A percentile compares a stretch with the other conserved stretches of the same genome.
Evolutionary conservation across 2,113 vertebrate genomes (phyloP).

Genomic region (Malurus alboscapulatus): DNA sequence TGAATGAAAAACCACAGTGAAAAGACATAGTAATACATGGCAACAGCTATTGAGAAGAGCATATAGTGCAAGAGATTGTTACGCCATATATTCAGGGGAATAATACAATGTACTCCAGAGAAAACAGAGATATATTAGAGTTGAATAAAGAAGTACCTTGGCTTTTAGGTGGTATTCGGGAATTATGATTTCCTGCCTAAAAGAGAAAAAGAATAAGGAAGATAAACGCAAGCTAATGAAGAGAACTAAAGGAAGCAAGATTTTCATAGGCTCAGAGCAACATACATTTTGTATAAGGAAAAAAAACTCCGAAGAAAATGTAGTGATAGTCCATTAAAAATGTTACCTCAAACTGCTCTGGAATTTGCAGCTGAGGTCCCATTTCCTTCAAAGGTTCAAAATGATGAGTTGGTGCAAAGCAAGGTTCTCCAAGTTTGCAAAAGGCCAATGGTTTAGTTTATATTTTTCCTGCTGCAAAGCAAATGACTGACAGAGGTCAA

Average conservation of each 20-base stretch:
- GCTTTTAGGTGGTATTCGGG: background rate
- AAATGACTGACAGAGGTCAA: background rate
- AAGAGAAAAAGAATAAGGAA: background rate
- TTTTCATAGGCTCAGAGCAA: background rate
- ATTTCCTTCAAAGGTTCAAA: background rate
- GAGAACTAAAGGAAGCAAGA: background rate
- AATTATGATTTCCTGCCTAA: background rate
- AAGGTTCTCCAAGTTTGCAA: background rate
- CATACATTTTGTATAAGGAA: background rate
- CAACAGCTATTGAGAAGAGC: background rate
- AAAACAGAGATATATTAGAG: background rate
- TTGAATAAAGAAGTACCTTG: background rate
- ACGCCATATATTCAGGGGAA: background rate
- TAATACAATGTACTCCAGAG: background rate
- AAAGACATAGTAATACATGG: background rate
- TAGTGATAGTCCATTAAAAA: background rate
- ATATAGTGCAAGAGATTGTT: background rate
- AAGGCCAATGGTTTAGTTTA: background rate
- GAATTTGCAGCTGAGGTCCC: background rate
- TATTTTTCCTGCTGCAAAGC: background rate
- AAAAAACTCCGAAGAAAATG: background rate
- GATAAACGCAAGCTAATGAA: background rate
- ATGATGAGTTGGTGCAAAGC: background rate
- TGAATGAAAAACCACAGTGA: background rate
- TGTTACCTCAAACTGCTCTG: background rate